Base-by-base conservation (phyloP, 1,140 invertebrate genomes). In the Lethrus apterus region DNA sequence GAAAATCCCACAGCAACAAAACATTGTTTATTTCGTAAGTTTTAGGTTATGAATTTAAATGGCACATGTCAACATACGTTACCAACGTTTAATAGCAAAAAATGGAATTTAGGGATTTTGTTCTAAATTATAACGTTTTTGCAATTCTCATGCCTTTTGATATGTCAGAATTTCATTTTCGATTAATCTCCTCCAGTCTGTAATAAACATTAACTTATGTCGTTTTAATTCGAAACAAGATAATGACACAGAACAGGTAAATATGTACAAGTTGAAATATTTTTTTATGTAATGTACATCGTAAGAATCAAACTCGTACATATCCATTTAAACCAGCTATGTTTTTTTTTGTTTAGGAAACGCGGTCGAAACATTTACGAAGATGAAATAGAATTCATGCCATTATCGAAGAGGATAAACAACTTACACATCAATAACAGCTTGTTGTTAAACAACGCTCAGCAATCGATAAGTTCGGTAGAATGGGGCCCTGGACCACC, bases 351-450 rank as follows among this genome's bases (percentile, higher is more conserved):
- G 11, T 36, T 36, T 50, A 84, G 80, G 54, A 84, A 85, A 70
- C 71, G 81, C 52, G 70, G 72, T 2, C 70, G 80, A 29, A 68
- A 65, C 36, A 44, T 51, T 29, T 57, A 67, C 18, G 80, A 83
- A 65, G 81, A 83, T 52, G 71, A 71, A 26, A 78, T 78, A 54
- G 82, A 86, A 58, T 85, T 84, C 57, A 82, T 82, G 74, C 83
- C 83, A 33, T 59, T 86, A 19, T 84, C 81, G 15, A 86, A 86
- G 65, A 70, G 82, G 55, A 85, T 85, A 47, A 86, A 85, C 55
- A 85, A 86, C 66, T 69, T 86, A n/a, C 81, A 84, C 54, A 78
- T 86, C 31, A 83, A 83, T 51, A 66, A 66, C 29, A 45, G 34
- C 7, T 52, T 65, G 44, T 36, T 63, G 3, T 30, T 54, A 8